Base-by-base conservation (phyloP, 2,888 invertebrate genomes). In the Heliothis peltigera region DNA sequence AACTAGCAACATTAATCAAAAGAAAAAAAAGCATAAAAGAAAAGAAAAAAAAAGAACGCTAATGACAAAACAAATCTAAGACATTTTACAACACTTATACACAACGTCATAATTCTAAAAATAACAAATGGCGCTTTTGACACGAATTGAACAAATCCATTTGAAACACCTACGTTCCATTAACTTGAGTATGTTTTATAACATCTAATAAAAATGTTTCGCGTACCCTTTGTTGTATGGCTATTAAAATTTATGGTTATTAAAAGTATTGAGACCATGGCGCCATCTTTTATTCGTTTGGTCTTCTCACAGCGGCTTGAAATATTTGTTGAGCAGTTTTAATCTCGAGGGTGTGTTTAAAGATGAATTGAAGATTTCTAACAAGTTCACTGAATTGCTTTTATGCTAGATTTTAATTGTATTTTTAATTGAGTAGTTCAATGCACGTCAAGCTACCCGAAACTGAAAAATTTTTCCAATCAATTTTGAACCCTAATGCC, bases 91-190 rank as follows among this genome's bases (percentile, higher is more conserved):
- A 64, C 39, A 49, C 25, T 52, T 63, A 54, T 55, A 57, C 49
- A 71, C 55, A 64, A 64, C 57, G 60, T 56, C 65, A 68, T 61
- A 62, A 61, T 68, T 79, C 54, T 58, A 64, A 56, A 70, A 72
- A 69, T 65, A 71, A 81, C 53, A 76, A 79, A 76, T 76, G 74
- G 51, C 55, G 57, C n/a, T 35, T 72, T 56, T 68, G 80, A 75
- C 63, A 75, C 63, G 63, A 81, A 81, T 79, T 82, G 73, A 73
- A 79, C 62, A 70, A 78, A 77, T 75, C 80, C 76, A 80, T 83
- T 82, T 81, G 68, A 75, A 78, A 74, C 64, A 54, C 47, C 63
- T 68, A 67, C 65, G 55, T 72, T 75, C 76, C 79, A 83, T 82
- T 81, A 79, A 75, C 64, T 74, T 63, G 63, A 77, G 80, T 73